These are phyloP conservation scores for Clarias laeviceps DNA, from an alignment of 2,797 vertebrate species.

Conservation along the genomic window DNA sequence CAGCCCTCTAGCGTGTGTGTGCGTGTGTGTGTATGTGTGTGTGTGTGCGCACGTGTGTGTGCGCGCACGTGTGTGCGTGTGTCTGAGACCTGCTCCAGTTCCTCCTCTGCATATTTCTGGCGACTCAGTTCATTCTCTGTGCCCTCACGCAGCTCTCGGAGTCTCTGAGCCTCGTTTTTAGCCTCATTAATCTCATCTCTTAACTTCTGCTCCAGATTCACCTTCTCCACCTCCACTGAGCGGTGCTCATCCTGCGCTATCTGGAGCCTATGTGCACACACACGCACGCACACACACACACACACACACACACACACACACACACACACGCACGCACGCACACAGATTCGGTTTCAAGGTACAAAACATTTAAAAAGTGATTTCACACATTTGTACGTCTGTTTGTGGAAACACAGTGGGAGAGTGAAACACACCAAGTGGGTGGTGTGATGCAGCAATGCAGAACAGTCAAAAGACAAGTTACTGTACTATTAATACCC, in stretches of 20 bases:
- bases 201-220: conserved; percentile 89
- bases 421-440: neutral
- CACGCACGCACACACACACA: conserved; percentile 31
- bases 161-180: conserved; percentile 88
- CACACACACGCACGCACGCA: neutral
- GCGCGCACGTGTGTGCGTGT: neutral
- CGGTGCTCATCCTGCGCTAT: conserved; percentile 92
- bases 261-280: conserved; percentile 78
- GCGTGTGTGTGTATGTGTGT: neutral
- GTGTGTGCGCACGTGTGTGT: neutral
- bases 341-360: neutral
- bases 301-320: neutral
- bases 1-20: neutral
- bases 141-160: conserved; percentile 83
- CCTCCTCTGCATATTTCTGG: conserved; percentile 92
- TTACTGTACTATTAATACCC: neutral
- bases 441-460: neutral
- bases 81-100: conserved; percentile 84
- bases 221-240: conserved; percentile 91
- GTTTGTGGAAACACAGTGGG: neutral
- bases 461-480: neutral
- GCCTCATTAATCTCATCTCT: conserved; percentile 86
- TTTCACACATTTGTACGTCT: neutral
- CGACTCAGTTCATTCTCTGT: conserved; percentile 85
- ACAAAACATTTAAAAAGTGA: neutral